Conservation (phyloP, 1,140 invertebrate genomes). For the Pararge aegeria region DNA sequence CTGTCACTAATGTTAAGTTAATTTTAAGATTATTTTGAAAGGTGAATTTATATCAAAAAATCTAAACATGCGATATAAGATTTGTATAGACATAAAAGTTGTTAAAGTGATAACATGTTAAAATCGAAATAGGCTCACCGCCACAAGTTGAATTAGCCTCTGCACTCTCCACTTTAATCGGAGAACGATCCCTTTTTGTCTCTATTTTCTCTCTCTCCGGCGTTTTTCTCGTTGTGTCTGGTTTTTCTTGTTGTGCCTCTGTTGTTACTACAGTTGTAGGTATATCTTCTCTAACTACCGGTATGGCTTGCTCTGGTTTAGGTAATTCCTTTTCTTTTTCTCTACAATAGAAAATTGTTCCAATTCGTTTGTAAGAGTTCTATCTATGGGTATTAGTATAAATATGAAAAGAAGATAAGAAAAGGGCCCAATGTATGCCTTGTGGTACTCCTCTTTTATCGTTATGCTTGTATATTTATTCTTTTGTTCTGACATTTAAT, state of each 20-base stretch:
- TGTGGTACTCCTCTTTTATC: not conserved
- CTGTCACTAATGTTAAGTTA: too few species aligned
- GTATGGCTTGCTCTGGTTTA: conserved; percentile 19
- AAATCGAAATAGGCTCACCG: conserved; percentile 33
- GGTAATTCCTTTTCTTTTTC: conserved; percentile 44
- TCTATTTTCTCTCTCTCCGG: conserved; percentile 37
- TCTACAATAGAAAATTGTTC: conserved; percentile 26
- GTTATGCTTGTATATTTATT: not conserved
- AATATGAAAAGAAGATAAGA: conserved; percentile 1
- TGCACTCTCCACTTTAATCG: conserved; percentile 34
- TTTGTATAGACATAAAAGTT: too few species aligned
- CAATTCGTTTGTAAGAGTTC: too few species aligned
- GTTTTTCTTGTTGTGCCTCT: conserved; percentile 37
- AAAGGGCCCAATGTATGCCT: not conserved
- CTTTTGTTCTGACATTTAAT: too few species aligned
- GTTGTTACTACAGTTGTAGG: conserved; percentile 21
- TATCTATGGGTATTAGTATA: too few species aligned
- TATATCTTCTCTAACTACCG: conserved; percentile 27
- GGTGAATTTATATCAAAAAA: too few species aligned
- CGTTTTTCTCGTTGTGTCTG: conserved; percentile 52
- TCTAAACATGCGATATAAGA: too few species aligned
- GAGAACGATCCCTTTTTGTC: conserved; percentile 27
- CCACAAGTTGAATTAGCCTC: conserved; percentile 69
- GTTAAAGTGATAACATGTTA: too few species aligned
- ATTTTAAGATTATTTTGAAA: too few species aligned